phyloP scores from a whole-genome alignment of 2,888 invertebrate genomes.

The Maniola hyperantus region DNA sequence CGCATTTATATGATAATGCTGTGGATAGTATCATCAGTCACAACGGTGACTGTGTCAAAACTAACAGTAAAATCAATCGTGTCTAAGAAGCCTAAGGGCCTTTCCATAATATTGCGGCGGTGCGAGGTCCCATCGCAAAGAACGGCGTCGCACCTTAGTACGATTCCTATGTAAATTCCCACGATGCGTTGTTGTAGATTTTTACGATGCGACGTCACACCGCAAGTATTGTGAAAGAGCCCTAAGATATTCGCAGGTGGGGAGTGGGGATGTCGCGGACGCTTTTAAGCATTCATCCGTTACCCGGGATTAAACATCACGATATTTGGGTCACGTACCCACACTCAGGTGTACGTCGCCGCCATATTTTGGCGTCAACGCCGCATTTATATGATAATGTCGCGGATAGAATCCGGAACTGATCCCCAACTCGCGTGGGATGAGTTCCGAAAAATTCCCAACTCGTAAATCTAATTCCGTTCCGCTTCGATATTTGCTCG shows the following conservation, averaged over 20 bases:
- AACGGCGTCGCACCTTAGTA: too few relatives aligned
- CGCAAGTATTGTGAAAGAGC: too few relatives aligned
- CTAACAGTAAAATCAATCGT: too few relatives aligned
- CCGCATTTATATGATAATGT: slow-evolving; percentile 61
- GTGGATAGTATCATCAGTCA: slow-evolving; percentile 54
- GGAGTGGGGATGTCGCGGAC: background rate
- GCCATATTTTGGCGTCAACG: slow-evolving; percentile 77
- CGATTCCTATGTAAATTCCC: too few relatives aligned
- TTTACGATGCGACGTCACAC: too few relatives aligned
- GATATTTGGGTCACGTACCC: slow-evolving; percentile 37
- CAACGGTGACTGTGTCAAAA: too few relatives aligned
- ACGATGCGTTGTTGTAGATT: too few relatives aligned
- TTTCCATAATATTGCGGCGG: too few relatives aligned
- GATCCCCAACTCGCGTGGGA: slow-evolving; percentile 65
- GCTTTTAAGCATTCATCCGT: slow-evolving; percentile 23
- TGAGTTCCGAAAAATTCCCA: slow-evolving; percentile 75
- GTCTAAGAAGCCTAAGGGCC: too few relatives aligned
- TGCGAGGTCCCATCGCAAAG: too few relatives aligned
- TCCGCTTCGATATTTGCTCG: slow-evolving; percentile 65
- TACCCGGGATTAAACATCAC: slow-evolving; percentile 29
- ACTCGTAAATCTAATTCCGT: slow-evolving; percentile 79
- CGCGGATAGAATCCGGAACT: slow-evolving; percentile 61
- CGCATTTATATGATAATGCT: slow-evolving; percentile 62
- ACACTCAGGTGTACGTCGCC: slow-evolving; percentile 41
- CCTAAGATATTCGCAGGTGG: background rate